Conservation (phyloP, 30 jellyfish, hydroid and myxozoan genomes). For the Kudoa iwatai region DNA sequence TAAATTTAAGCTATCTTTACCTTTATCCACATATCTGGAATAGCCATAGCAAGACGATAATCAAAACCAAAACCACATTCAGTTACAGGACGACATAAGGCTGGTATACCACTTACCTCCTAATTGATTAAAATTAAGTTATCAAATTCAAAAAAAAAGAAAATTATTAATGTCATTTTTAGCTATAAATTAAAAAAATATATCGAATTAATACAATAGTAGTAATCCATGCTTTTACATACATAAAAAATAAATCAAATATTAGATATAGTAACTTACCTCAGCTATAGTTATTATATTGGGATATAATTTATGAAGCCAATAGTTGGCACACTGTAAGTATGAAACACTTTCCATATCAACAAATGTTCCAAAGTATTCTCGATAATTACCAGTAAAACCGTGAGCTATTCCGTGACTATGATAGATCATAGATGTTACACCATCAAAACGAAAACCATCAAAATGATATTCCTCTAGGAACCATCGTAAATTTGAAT, state of each 20-base stretch:
- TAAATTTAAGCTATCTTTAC: not conserved
- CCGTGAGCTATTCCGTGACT: constrained; percentile 50
- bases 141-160: not conserved
- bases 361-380: constrained; percentile 24
- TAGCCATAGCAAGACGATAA: constrained; percentile 71
- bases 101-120: constrained; percentile 94
- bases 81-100: constrained; percentile 47
- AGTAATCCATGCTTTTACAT: no score
- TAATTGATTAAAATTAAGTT: constrained; percentile 1
- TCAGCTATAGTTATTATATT: constrained; percentile 45
- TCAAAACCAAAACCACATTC: constrained; percentile 85
- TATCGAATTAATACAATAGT: no score
- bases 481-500: constrained; percentile 36
- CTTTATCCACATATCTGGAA: constrained; percentile 73
- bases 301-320: constrained; percentile 43
- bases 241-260: not conserved
- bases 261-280: constrained; percentile 2
- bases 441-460: constrained; percentile 90
- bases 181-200: not conserved
- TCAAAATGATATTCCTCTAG: constrained; percentile 48
- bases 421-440: constrained; percentile 71
- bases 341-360: constrained; percentile 46
- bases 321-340: constrained; percentile 34
- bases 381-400: constrained; percentile 63
- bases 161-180: not conserved